Conservation (phyloP, 2,888 invertebrate genomes). For the Agapetus fuscipes region DNA sequence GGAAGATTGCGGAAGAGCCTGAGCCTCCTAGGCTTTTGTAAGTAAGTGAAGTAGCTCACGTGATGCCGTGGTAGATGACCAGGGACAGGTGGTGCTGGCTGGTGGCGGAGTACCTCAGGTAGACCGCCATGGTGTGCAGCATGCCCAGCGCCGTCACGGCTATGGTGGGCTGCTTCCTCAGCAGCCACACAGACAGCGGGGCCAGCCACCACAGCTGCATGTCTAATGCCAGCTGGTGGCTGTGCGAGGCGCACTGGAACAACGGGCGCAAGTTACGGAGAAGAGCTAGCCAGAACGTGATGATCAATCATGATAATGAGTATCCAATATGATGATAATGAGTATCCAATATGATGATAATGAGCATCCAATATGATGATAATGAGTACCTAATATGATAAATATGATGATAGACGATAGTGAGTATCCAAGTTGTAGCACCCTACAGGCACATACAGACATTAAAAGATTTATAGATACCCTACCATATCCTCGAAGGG, state of each 20-base stretch:
- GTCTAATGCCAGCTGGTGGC: constrained; percentile 64
- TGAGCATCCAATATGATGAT: background rate
- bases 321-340: background rate
- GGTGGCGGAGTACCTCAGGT: constrained; percentile 52
- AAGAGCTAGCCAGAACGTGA: background rate
- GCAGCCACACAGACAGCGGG: constrained; percentile 54
- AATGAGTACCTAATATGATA: background rate
- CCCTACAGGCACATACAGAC: too few species aligned
- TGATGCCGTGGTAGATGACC: constrained; percentile 58
- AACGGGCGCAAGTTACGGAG: constrained; percentile 5
- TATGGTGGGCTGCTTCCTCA: constrained; percentile 45
- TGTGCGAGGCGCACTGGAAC: constrained; percentile 64
- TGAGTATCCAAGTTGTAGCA: too few species aligned
- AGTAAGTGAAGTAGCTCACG: too few species aligned
- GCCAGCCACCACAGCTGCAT: constrained; percentile 61
- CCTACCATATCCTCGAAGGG: constrained; percentile 61
- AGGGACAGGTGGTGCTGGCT: constrained; percentile 52
- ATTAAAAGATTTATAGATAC: too few species aligned
- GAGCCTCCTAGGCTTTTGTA: too few species aligned
- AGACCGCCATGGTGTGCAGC: constrained; percentile 48
- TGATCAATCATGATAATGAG: too few species aligned
- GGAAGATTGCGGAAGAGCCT: too few species aligned
- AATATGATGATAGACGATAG: too few species aligned
- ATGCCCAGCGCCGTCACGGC: constrained; percentile 46
- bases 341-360: background rate